Conservation (phyloP, 2,888 invertebrate species). For the Caradrina kadenii region DNA sequence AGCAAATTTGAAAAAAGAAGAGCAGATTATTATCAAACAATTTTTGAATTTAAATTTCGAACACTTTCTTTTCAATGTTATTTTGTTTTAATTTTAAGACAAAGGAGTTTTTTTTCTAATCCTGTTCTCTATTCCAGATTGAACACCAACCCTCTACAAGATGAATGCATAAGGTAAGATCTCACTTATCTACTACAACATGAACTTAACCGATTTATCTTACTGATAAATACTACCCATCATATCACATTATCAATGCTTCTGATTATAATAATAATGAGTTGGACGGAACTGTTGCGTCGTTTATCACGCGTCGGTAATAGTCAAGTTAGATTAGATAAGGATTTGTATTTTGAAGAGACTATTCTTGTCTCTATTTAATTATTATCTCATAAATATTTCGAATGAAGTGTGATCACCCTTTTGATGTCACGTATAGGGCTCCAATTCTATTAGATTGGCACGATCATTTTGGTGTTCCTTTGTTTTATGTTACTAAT, state of each 20-base stretch:
- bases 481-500: too few species aligned
- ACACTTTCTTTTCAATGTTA: too few species aligned
- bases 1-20: too few species aligned
- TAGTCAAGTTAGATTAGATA: constrained; percentile 36
- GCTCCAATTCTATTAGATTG: too few species aligned
- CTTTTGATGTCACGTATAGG: too few species aligned
- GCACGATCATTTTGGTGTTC: too few species aligned
- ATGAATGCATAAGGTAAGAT: constrained; percentile 73
- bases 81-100: too few species aligned
- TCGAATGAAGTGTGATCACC: too few species aligned
- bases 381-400: constrained; percentile 13
- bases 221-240: constrained; percentile 14
- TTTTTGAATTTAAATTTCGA: too few species aligned
- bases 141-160: constrained; percentile 50
- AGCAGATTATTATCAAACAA: too few species aligned
- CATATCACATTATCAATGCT: constrained; percentile 29
- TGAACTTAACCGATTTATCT: constrained; percentile 19
- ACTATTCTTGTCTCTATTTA: constrained; percentile 14
- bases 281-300: constrained; percentile 28
- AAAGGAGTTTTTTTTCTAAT: not conserved
- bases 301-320: constrained; percentile 50
- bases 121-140: constrained; percentile 49
- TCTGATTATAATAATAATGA: constrained; percentile 34
- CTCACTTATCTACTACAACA: not conserved
- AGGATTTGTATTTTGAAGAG: constrained; percentile 8